Evolutionary conservation across 1,140 invertebrate species (phyloP).

Genomic region (Tetraneura akinire): DNA sequence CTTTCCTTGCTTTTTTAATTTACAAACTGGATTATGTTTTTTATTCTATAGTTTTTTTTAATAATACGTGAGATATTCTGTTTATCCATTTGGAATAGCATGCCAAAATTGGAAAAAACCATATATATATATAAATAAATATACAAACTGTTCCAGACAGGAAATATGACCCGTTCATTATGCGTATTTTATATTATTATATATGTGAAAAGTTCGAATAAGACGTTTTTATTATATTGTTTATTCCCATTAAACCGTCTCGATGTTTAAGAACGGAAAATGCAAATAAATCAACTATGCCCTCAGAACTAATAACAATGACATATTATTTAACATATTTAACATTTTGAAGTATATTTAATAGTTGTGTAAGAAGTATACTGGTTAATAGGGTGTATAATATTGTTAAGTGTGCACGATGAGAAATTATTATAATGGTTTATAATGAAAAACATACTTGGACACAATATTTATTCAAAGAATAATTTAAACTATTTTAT

Average conservation of each 20-base stretch:
- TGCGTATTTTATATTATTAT: conserved; percentile 25
- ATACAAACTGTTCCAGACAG: conserved; percentile 27
- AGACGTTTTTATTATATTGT: conserved; percentile 47
- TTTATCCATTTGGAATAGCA: background rate
- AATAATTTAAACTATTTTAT: background rate
- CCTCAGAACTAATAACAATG: conserved; percentile 12
- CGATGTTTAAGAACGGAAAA: conserved; percentile 40
- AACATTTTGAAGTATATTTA: background rate
- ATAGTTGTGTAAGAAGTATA: background rate
- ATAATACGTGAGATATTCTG: background rate
- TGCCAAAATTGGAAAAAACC: conserved; percentile 14
- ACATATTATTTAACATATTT: conserved; percentile 10
- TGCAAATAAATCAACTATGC: conserved; percentile 3
- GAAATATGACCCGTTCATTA: conserved; percentile 42
- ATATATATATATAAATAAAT: background rate
- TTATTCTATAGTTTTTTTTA: no score
- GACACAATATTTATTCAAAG: background rate
- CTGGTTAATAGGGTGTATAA: background rate
- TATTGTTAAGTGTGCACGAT: background rate
- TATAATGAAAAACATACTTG: background rate
- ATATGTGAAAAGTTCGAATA: conserved; percentile 9
- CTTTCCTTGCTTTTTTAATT: background rate
- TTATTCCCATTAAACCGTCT: conserved; percentile 35
- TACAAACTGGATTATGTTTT: background rate
- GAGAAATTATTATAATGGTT: background rate